A percentile compares a stretch with the other conserved stretches of the same genome.
Conservation (phyloP, 2,113 vertebrate genomes). For the Psammodynastes pulverulentus region DNA sequence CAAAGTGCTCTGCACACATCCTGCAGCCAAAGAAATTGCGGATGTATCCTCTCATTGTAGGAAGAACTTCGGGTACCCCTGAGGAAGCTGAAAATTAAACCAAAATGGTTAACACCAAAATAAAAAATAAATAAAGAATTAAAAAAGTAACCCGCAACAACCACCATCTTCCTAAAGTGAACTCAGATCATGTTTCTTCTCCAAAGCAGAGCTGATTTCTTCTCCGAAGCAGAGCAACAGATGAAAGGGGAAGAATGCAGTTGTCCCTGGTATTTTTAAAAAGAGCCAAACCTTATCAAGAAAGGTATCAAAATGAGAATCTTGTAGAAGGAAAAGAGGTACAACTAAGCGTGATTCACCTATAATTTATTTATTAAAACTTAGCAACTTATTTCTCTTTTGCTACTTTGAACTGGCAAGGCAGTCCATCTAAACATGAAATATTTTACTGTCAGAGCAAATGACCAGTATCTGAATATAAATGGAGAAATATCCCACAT, state of each 20-base stretch:
- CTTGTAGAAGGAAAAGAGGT: background rate
- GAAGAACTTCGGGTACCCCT: constrained; percentile 80
- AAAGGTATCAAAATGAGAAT: no score
- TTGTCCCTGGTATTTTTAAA: background rate
- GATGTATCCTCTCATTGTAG: constrained; percentile 78
- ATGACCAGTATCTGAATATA: background rate
- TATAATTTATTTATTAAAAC: background rate
- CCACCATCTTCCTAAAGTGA: background rate
- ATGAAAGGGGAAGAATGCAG: background rate
- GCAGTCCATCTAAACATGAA: background rate
- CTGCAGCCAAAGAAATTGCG: constrained; percentile 85
- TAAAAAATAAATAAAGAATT: no score
- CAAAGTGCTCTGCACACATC: constrained; percentile 82
- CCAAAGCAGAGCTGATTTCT: background rate
- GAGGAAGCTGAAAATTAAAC: background rate
- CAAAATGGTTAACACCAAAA: background rate
- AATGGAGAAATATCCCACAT: background rate
- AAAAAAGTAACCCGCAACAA: background rate
- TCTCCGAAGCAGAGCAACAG: background rate
- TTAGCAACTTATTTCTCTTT: no score
- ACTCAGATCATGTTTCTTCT: no score
- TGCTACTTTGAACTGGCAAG: background rate
- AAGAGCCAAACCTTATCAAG: background rate
- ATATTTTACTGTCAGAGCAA: background rate
- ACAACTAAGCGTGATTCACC: no score